A percentile compares a stretch with the other conserved stretches of the same genome.
Conservation (phyloP, 1,140 invertebrate genomes). For the Temnothorax longispinosus region DNA sequence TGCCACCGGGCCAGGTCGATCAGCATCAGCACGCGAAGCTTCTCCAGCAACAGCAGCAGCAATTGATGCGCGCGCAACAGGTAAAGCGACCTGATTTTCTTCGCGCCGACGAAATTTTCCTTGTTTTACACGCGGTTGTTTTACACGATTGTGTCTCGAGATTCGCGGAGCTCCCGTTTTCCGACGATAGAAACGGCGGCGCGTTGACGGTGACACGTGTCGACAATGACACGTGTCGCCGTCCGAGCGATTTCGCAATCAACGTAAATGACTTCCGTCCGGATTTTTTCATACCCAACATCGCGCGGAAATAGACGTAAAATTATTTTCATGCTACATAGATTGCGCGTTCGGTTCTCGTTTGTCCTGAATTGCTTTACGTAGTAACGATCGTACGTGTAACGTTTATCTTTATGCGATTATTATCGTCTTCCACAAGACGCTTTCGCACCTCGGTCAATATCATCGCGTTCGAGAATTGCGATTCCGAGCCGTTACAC, state of each 20-base stretch:
- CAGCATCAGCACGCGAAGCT: conserved; percentile 88
- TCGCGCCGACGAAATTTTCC: conserved; percentile 3
- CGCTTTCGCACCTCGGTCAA: neutral
- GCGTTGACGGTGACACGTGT: neutral
- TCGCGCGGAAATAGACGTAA: neutral
- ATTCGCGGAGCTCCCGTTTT: too few relatives aligned
- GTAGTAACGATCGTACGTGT: neutral
- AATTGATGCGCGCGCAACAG: conserved; percentile 87
- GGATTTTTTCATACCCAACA: neutral
- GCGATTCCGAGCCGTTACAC: conserved; percentile 9
- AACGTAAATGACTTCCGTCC: neutral
- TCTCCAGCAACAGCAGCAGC: conserved; percentile 87
- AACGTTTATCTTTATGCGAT: neutral
- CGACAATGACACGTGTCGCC: neutral
- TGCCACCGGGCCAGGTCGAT: conserved; percentile 81
- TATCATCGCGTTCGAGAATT: neutral
- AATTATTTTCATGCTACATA: neutral
- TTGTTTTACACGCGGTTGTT: conserved; percentile 17
- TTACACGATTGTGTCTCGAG: neutral
- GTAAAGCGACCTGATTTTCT: conserved; percentile 65
- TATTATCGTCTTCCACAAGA: neutral
- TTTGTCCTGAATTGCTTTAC: neutral
- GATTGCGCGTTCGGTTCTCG: neutral
- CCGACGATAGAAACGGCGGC: too few relatives aligned
- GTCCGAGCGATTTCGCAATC: neutral